Percentiles rank a stretch among this genome's conserved stretches.
Conservation (phyloP, 2,113 vertebrate species). For the Pachypanchax playfairii region DNA sequence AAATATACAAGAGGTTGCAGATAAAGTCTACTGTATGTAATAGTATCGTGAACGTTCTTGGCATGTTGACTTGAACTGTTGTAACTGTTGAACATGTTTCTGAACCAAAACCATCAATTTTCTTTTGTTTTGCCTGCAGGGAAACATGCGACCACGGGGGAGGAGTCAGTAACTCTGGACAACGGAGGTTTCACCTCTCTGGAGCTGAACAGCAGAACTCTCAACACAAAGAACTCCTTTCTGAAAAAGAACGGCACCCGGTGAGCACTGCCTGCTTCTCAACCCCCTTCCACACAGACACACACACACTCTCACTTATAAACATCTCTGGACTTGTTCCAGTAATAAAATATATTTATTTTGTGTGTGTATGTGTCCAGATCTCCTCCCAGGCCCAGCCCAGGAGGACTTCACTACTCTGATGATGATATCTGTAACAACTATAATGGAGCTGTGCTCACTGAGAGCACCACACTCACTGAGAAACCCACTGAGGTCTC, state of each 20-base stretch:
- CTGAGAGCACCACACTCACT: constrained; percentile 84
- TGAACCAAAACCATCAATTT: constrained; percentile 2
- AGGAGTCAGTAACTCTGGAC: constrained; percentile 91
- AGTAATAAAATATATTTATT: not conserved
- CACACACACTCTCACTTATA: too few species aligned
- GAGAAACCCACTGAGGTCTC: constrained; percentile 90
- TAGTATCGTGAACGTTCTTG: too few species aligned
- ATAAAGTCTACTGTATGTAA: too few species aligned
- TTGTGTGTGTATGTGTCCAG: constrained; percentile 64
- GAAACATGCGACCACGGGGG: constrained; percentile 84
- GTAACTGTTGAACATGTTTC: not conserved
- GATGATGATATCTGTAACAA: constrained; percentile 95
- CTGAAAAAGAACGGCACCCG: constrained; percentile 93
- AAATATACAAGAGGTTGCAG: too few species aligned
- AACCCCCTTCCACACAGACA: not conserved
- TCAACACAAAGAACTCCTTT: constrained; percentile 91
- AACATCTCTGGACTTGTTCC: not conserved
- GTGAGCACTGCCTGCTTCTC: constrained; percentile 56
- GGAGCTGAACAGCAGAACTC: constrained; percentile 92
- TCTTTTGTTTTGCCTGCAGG: constrained; percentile 73
- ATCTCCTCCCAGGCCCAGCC: constrained; percentile 94
- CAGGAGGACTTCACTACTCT: constrained; percentile 92
- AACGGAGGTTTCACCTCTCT: constrained; percentile 93
- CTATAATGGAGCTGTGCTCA: constrained; percentile 89
- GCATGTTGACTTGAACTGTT: not conserved